Evolutionary conservation across 2,888 invertebrate species (phyloP).

Genomic region (Eudemis profundana): DNA sequence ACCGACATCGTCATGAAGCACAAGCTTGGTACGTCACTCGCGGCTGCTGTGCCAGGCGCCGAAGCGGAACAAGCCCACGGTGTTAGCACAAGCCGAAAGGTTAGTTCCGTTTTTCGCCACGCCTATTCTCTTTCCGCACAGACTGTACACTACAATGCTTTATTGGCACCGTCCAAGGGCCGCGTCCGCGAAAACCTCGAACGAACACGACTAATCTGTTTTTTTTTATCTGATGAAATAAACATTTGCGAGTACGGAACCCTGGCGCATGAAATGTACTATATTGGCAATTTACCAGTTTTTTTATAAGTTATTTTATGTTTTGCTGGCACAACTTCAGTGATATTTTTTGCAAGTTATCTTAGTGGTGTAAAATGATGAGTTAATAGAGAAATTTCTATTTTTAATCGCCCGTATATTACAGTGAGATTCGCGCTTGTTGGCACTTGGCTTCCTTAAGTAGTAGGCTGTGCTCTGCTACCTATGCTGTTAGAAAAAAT

Average conservation of each 20-base stretch:
- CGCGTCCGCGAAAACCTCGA: too few relatives aligned
- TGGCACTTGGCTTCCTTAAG: too few relatives aligned
- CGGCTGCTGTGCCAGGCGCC: conserved; percentile 99
- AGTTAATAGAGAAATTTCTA: conserved; percentile 8
- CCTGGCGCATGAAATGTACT: conserved; percentile 3
- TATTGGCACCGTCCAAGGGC: too few relatives aligned
- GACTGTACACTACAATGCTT: too few relatives aligned
- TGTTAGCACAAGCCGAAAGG: too few relatives aligned
- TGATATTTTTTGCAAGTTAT: conserved; percentile 12
- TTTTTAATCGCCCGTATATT: not conserved
- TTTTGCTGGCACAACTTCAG: conserved; percentile 21
- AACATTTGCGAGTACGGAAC: not conserved
- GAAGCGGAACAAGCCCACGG: conserved; percentile 97
- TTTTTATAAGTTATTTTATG: conserved; percentile 17
- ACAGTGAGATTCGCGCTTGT: too few relatives aligned
- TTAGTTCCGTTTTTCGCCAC: too few relatives aligned
- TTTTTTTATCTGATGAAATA: too few relatives aligned
- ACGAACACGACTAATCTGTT: too few relatives aligned
- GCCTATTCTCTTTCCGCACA: too few relatives aligned
- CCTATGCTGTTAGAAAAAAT: too few relatives aligned
- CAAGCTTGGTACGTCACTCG: conserved; percentile 89
- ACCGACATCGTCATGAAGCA: conserved; percentile 99
- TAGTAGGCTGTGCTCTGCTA: too few relatives aligned
- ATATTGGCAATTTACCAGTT: conserved; percentile 19
- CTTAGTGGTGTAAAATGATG: conserved; percentile 17